Evolutionary conservation across 2,888 invertebrate species (phyloP).

Genomic region (Pseudoips prasinana): DNA sequence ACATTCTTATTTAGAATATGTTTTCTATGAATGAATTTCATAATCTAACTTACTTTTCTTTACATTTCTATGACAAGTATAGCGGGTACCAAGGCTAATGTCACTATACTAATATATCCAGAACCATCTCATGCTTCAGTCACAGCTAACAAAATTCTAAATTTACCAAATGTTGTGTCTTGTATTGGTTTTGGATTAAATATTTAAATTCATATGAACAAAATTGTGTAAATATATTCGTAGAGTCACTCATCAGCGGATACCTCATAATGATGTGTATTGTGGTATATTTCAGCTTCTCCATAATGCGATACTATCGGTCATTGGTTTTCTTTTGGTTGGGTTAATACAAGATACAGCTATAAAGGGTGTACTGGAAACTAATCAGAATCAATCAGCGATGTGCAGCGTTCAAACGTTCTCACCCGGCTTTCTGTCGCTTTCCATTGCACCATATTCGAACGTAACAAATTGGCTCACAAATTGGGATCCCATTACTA

Average conservation of each 20-base stretch:
- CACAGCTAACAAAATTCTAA: constrained; percentile 81
- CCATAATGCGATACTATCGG: constrained; percentile 77
- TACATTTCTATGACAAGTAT: constrained; percentile 13
- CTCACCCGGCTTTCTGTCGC: constrained; percentile 76
- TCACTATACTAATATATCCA: constrained; percentile 63
- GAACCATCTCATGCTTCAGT: constrained; percentile 75
- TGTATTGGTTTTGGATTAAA: constrained; percentile 80
- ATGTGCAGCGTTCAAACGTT: constrained; percentile 60
- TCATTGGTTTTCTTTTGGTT: constrained; percentile 82
- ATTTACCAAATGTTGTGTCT: constrained; percentile 79
- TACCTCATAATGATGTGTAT: constrained; percentile 65
- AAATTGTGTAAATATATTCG: constrained; percentile 46
- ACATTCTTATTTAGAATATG: not conserved
- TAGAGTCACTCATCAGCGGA: constrained; percentile 39
- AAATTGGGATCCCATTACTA: constrained; percentile 80
- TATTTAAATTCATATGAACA: constrained; percentile 44
- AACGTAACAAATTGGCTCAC: constrained; percentile 79
- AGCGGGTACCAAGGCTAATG: constrained; percentile 31
- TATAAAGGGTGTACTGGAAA: constrained; percentile 79
- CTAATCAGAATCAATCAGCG: constrained; percentile 68
- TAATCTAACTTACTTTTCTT: constrained; percentile 28
- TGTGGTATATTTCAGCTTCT: constrained; percentile 81
- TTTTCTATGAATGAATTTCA: constrained; percentile 14
- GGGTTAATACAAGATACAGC: constrained; percentile 83
- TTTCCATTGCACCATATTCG: constrained; percentile 79